phyloP scores from a whole-genome alignment of 64 coral and sea anemone genomes.

The Montipora sp. region DNA sequence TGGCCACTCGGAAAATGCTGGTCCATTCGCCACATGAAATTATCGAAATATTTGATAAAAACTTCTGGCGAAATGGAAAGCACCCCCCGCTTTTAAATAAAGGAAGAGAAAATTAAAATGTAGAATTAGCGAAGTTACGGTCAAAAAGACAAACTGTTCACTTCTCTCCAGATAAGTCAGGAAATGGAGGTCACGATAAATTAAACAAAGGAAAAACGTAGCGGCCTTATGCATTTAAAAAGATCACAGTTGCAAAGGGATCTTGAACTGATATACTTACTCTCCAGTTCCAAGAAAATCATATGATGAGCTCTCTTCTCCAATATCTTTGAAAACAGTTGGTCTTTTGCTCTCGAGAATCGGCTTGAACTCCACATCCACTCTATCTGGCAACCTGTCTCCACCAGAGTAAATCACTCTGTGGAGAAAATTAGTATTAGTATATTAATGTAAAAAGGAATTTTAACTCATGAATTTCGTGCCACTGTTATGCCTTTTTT shows the following conservation, averaged over 20 bases:
- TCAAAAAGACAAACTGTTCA: too few relatives aligned
- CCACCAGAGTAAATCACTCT: constrained; percentile 34
- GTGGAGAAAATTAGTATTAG: not conserved
- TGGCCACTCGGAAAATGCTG: too few relatives aligned
- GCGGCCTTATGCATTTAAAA: not conserved
- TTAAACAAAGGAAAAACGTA: not conserved
- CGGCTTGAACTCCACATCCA: constrained; percentile 53
- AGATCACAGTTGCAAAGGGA: not conserved
- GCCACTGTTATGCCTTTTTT: not conserved
- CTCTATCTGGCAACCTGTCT: constrained; percentile 10
- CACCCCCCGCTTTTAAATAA: too few relatives aligned
- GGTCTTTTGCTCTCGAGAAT: constrained; percentile 14
- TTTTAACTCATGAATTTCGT: too few relatives aligned
- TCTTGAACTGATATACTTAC: not conserved
- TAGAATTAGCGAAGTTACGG: too few relatives aligned
- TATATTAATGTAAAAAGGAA: too few relatives aligned
- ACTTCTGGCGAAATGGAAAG: too few relatives aligned
- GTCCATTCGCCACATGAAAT: too few relatives aligned
- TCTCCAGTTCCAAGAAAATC: constrained; percentile 43
- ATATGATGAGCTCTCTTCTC: not conserved
- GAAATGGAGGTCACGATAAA: too few relatives aligned
- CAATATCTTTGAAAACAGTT: constrained; percentile 32
- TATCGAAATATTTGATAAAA: too few relatives aligned
- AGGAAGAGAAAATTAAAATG: too few relatives aligned
- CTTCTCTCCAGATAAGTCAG: too few relatives aligned